Evolutionary conservation across 2,113 vertebrate genomes (phyloP), one percentile per base, ranked within the genome.

Genomic region (Jaculus jaculus): DNA sequence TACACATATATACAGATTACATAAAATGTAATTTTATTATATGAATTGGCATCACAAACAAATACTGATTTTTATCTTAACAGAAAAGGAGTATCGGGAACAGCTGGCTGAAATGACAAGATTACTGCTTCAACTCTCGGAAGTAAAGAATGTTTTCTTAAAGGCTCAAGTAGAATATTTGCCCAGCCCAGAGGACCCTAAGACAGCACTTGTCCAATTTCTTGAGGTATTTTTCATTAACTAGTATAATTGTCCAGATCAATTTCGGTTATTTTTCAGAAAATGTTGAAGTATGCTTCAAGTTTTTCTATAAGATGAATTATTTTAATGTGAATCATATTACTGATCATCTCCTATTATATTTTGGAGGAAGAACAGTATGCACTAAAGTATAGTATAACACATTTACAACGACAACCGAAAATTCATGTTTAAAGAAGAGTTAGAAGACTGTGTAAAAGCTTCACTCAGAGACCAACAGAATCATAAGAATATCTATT

Each of bases 41-140:
- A 58, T 28, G 84, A 77, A 18, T 86, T 74, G 74, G 42, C 89
- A 21, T 77, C 75, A 54, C 72, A 93, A 85, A 39, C n/a, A 60
- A 37, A 85, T 73, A 63, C 30, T 32, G 34, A 18, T 81, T n/a
- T 90, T 93, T 93, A 86, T 95, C 42, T 97, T 80, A 97, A 93
- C 97, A 99, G 99, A 97, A 63, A 98, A 98, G 78, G 97, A 97
- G 60, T 97, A 98, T 81, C 97, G 98, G 96, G 98, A 99, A 73
- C 99, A 99, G 97, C 97, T 99, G 97, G 94, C 96, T 79, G 99
- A 99, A 97, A 96, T 99, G 97, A 99, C 99, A 94, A 98, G 99
- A 84, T 97, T 99, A 94, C 97, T 99, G 78, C 98, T 99, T 95
- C 98, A 98, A 95, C 98, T 99, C 85, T 98, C 99, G 58, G 99